Conservation (phyloP, 2,888 invertebrate genomes). For the Omphaloscelis lunosa region DNA sequence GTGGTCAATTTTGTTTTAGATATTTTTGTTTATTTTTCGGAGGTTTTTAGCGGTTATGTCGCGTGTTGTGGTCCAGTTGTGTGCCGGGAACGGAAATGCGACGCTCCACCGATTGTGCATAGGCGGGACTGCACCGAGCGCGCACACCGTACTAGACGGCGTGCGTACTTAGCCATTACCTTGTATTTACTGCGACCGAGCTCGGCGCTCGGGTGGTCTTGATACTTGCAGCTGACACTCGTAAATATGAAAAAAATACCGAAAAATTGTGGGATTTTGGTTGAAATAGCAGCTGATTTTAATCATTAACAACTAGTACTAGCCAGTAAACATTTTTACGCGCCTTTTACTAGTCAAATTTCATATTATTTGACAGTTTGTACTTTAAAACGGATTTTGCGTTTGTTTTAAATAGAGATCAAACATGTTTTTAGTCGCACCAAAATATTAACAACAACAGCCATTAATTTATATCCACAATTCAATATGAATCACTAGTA, state of each 20-base stretch:
- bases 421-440: not conserved
- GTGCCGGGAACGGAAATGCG: slow-evolving; percentile 87
- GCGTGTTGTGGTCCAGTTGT: slow-evolving; percentile 86
- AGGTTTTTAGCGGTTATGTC: slow-evolving; percentile 87
- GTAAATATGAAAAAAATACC: slow-evolving; percentile 14
- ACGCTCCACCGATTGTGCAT: slow-evolving; percentile 90
- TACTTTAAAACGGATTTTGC: not conserved
- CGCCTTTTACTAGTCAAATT: not conserved
- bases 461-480: not conserved
- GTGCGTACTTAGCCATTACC: slow-evolving; percentile 91
- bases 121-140: slow-evolving; percentile 90
- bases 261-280: not conserved
- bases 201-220: slow-evolving; percentile 75
- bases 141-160: slow-evolving; percentile 90
- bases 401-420: not conserved
- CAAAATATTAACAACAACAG: not conserved
- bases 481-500: not conserved
- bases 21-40: slow-evolving; percentile 82
- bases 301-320: not conserved
- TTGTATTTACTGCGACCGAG: slow-evolving; percentile 90
- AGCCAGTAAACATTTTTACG: not conserved
- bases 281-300: not conserved
- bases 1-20: slow-evolving; percentile 79
- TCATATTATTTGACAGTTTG: not conserved
- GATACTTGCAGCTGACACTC: slow-evolving; percentile 75